Conservation (phyloP, 2,888 invertebrate species). For the Nomada ruficornis region DNA sequence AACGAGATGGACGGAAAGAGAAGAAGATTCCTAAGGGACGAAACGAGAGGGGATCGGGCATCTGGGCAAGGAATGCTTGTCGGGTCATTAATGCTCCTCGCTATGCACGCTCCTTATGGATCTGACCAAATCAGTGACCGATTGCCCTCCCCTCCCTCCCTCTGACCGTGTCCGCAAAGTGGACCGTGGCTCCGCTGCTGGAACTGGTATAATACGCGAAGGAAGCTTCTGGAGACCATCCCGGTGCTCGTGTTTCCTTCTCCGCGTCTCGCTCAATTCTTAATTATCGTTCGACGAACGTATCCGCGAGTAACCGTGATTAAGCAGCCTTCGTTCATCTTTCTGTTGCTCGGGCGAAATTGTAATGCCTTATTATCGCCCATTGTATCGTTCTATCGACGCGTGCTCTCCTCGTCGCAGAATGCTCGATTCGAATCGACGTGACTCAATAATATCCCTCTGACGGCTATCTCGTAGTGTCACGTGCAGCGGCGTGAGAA, state of each 20-base stretch:
- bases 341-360: background rate
- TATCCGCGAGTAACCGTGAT: background rate
- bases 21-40: conserved; percentile 52
- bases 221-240: conserved; percentile 29
- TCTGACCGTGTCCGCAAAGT: conserved; percentile 58
- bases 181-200: conserved; percentile 55
- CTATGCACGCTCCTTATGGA: conserved; percentile 82
- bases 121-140: conserved; percentile 83
- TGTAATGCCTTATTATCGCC: background rate
- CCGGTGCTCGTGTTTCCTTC: conserved; percentile 30
- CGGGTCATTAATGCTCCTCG: conserved; percentile 83
- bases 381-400: background rate
- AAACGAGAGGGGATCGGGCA: conserved; percentile 68
- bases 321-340: too few species aligned
- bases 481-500: background rate
- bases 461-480: conserved; percentile 34
- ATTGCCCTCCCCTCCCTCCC: conserved; percentile 75
- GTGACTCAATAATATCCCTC: background rate
- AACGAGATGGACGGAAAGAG: conserved; percentile 39
- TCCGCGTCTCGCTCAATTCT: conserved; percentile 32
- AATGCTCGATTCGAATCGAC: background rate
- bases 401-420: too few species aligned
- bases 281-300: conserved; percentile 46
- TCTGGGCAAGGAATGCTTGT: conserved; percentile 81
- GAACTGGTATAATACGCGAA: conserved; percentile 52